Evolutionary conservation across 1,140 invertebrate genomes (phyloP), one percentile per base, ranked within the genome.

Genomic region (Drosophila nikananu): DNA sequence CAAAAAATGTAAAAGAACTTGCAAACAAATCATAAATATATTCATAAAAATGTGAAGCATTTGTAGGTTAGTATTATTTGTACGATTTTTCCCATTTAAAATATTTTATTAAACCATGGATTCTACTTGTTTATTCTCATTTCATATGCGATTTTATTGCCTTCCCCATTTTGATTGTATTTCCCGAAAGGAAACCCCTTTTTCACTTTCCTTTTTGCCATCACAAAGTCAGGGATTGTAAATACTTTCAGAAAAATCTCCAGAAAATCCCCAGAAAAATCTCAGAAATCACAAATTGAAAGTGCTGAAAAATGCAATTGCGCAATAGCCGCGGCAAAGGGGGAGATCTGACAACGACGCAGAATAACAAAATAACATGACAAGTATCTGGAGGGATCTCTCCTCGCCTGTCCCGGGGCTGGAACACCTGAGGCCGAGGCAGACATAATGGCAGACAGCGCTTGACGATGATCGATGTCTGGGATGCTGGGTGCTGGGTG

Each of bases 391-490:
- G 27, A 37, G 32, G 48, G 48, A 55, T 61, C 60, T 55, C 71
- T 23, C 21, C 44, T 64, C 55, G 19, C 46, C 10, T 23, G 13
- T 23, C 46, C 7, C 21, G 21, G 7, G 55, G 55, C 7, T 58
- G 77, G 46, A 74, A 83, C 81, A 87, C 84, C 83, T 84, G 80
- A 89, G 60, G 49, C 48, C 25, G 37, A 19, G 30, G 41, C 51
- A 49, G 49, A 23, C 49, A 67, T 23, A 32, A 13, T 52, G 59
- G 42, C 71, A 73, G 80, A 62, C 75, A 66, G 37, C 37, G 58
- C 48, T 35, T 90, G 84, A 89, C 70, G 77, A 83, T 90, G 84
- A 89, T 87, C 86, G 84, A 87, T 87, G 81, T 81, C 25, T 30
- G 57, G 12, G 62, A 78, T 84, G 77, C 21, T 78, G 61, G 66